These are phyloP conservation scores for Amia ocellicauda DNA, from an alignment of 2,113 vertebrate species.

Conservation along the genomic window DNA sequence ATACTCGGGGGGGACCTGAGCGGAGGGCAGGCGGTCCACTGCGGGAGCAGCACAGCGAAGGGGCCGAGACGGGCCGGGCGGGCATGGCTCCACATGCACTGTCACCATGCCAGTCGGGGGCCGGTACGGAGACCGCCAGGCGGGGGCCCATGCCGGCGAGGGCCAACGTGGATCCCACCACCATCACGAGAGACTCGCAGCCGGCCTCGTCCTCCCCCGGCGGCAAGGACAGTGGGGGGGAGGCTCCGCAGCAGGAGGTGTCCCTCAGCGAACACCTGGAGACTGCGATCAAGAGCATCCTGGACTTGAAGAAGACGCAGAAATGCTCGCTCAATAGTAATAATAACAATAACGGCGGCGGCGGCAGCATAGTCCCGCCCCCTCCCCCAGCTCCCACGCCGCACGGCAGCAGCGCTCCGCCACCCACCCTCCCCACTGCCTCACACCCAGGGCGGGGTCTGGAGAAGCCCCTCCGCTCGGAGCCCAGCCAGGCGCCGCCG, in stretches of 20 bases:
- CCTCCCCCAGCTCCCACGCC: conserved; percentile 35
- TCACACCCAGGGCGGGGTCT: conserved; percentile 42
- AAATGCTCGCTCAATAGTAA: conserved; percentile 57
- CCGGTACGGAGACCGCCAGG: background rate
- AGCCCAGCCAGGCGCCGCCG: conserved; percentile 67
- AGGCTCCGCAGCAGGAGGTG: conserved; percentile 51
- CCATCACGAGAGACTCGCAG: conserved; percentile 61
- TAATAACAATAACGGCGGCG: conserved; percentile 29
- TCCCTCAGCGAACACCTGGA: conserved; percentile 70
- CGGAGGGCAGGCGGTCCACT: conserved; percentile 11
- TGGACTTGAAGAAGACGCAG: conserved; percentile 80
- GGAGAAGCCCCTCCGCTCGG: conserved; percentile 71
- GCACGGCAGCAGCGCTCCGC: conserved; percentile 33
- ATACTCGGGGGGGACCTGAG: conserved; percentile 26
- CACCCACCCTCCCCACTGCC: conserved; percentile 17
- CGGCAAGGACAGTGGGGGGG: conserved; percentile 56
- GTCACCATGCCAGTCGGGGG: too few species aligned
- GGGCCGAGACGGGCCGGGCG: too few species aligned
- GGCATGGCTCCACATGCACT: too few species aligned
- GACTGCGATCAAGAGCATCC: conserved; percentile 76
- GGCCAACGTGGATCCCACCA: conserved; percentile 35
- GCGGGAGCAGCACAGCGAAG: background rate
- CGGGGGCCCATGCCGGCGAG: background rate
- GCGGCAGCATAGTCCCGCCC: conserved; percentile 39
- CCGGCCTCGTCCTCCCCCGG: conserved; percentile 20